Evolutionary conservation across 1,140 invertebrate species (phyloP), one percentile per base, ranked within the genome.

Genomic region (Batillaria attramentaria): DNA sequence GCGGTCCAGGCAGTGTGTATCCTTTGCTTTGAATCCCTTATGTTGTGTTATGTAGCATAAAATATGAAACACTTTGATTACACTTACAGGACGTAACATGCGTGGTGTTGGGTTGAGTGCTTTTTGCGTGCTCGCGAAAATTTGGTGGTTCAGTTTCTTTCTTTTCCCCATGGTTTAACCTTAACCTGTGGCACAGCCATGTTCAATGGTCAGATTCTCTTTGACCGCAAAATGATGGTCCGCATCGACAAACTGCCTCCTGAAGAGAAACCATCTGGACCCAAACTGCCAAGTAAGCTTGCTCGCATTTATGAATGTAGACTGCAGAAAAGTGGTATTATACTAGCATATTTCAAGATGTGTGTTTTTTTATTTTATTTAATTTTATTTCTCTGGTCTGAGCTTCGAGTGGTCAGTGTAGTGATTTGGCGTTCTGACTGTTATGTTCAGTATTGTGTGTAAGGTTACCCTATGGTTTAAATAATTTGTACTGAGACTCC

Each of bases 151-250:
- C 50, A 54, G 16, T 54, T 54, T 54, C 50, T 54, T 54, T 54
- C 50, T 54, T 54, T 54, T n/a, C n/a, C n/a, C 24, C n/a, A 24
- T 62, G 8, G 35, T 24, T n/a, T 37, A 18, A 37, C 72, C 73
- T 60, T 75, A 42, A 75, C 37, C 20, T 24, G 82, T 72, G 81
- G 80, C 16, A 31, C 31, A 91, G 93, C 98, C 39, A 99, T 99
- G 98, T 95, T 99, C 85, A 96, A 99, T 90, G 96, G 97, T 88
- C 98, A 99, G 92, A 94, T 95, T 85, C 90, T 99, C 31, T 98
- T 94, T 92, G 98, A 99, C 81, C 93, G 98, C 73, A 93, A 95
- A 69, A 96, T 99, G 94, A 96, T 96, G 72, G 98, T 99, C 0
- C 94, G 97, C 81, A 95, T 99, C 93, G 98, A 91, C 73, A 87